Conservation (phyloP, 2,888 invertebrate genomes). For the Charanyca ferruginea region DNA sequence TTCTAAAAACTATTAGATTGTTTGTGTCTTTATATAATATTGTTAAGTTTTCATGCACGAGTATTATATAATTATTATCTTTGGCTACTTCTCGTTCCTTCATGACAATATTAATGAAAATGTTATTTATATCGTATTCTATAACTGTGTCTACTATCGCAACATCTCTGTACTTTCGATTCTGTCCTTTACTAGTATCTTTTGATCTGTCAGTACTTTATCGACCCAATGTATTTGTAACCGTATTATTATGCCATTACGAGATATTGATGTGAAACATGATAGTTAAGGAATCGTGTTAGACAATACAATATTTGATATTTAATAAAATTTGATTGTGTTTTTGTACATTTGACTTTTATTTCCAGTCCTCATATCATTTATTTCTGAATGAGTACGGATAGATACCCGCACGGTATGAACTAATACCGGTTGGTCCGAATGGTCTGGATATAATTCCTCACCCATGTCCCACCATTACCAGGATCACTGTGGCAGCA, state of each 20-base stretch:
- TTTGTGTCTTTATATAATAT: conserved; percentile 49
- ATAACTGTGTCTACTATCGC: conserved; percentile 51
- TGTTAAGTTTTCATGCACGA: conserved; percentile 57
- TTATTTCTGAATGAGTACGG: no score
- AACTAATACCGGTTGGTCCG: no score
- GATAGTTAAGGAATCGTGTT: conserved; percentile 91
- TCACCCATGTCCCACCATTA: no score
- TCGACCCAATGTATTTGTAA: conserved; percentile 84
- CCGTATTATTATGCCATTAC: conserved; percentile 84
- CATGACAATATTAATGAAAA: conserved; percentile 78
- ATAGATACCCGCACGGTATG: no score
- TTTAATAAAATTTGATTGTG: conserved; percentile 91
- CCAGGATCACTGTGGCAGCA: no score
- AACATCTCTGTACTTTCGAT: conserved; percentile 48
- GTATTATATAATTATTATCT: conserved; percentile 62
- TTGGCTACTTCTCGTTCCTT: conserved; percentile 87
- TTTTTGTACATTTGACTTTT: conserved; percentile 83
- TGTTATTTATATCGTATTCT: conserved; percentile 60
- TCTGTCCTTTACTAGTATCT: conserved; percentile 54
- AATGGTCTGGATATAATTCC: no score
- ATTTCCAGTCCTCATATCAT: conserved; percentile 63
- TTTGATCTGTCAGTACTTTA: conserved; percentile 75
- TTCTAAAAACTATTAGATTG: conserved; percentile 34
- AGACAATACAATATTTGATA: conserved; percentile 92
- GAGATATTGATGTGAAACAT: conserved; percentile 90